Conservation (phyloP, 1,140 invertebrate genomes). For the Eufriesea mexicana region DNA sequence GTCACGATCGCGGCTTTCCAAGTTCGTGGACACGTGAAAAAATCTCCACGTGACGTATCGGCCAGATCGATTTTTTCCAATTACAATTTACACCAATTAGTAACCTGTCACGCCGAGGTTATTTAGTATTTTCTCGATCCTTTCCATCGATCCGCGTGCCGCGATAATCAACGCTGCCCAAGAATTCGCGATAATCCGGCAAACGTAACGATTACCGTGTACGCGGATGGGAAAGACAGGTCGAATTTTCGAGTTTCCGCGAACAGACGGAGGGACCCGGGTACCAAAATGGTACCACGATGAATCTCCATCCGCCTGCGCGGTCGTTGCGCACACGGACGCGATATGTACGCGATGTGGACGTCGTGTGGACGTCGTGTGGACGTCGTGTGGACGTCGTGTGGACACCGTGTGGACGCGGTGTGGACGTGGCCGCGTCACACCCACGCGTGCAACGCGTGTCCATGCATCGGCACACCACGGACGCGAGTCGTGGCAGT, state of each 20-base stretch:
- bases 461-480: constrained; percentile 27
- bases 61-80: neutral
- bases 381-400: too few relatives aligned
- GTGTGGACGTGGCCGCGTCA: neutral
- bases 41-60: neutral
- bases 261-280: too few relatives aligned
- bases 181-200: too few relatives aligned
- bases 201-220: too few relatives aligned
- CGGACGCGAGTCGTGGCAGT: constrained; percentile 1
- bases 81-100: neutral
- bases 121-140: too few relatives aligned
- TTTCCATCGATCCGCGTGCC: too few relatives aligned
- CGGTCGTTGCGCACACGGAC: neutral
- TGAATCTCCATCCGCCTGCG: constrained; percentile 29
- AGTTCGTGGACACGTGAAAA: neutral
- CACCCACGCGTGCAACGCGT: constrained; percentile 36
- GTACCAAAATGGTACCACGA: constrained; percentile 40
- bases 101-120: too few relatives aligned
- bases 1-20: neutral
- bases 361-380: too few relatives aligned
- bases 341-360: too few relatives aligned
- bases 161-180: too few relatives aligned
- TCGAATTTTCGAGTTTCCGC: neutral
- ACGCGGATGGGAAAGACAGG: too few relatives aligned
- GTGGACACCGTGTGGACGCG: too few relatives aligned